phyloP scores from a whole-genome alignment of 2,797 vertebrate genomes.

The Salmo trutta region DNA sequence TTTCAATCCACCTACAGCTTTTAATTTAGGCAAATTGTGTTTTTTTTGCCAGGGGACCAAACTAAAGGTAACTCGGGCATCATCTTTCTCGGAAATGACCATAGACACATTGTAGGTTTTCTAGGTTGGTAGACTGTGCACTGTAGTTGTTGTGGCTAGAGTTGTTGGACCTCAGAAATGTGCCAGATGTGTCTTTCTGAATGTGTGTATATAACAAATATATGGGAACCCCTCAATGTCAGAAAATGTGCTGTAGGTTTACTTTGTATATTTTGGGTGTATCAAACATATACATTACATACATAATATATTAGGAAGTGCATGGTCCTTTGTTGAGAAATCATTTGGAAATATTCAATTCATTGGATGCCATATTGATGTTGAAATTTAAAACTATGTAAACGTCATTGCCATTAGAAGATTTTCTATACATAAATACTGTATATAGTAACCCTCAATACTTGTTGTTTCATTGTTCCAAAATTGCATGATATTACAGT shows the following conservation, averaged over 20 bases:
- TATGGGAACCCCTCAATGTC: slow-evolving; percentile 43
- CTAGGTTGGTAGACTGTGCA: slow-evolving; percentile 18
- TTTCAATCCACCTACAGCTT: slow-evolving; percentile 18
- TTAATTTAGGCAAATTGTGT: slow-evolving; percentile 3
- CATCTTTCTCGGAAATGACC: neutral
- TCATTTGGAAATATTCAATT: slow-evolving; percentile 68
- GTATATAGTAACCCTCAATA: slow-evolving; percentile 67
- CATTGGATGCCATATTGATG: slow-evolving; percentile 83
- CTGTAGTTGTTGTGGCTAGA: slow-evolving; percentile 34
- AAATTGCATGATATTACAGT: slow-evolving; percentile 58
- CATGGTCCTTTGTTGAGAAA: slow-evolving; percentile 53
- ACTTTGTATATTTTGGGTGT: slow-evolving; percentile 52
- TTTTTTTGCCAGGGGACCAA: slow-evolving; percentile 5
- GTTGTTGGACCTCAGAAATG: slow-evolving; percentile 38
- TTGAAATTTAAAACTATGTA: slow-evolving; percentile 70
- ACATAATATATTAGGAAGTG: slow-evolving; percentile 42
- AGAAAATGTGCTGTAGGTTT: slow-evolving; percentile 54
- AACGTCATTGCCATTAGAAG: slow-evolving; percentile 78
- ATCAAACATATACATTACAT: slow-evolving; percentile 16
- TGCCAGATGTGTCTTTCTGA: slow-evolving; percentile 50
- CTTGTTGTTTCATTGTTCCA: slow-evolving; percentile 60
- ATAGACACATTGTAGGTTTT: slow-evolving; percentile 20
- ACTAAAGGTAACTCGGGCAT: slow-evolving; percentile 1
- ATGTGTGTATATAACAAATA: slow-evolving; percentile 37
- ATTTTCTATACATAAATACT: slow-evolving; percentile 73